Evolutionary conservation across 2,888 invertebrate genomes (phyloP).

Genomic region (Stomorhina lunata): DNA sequence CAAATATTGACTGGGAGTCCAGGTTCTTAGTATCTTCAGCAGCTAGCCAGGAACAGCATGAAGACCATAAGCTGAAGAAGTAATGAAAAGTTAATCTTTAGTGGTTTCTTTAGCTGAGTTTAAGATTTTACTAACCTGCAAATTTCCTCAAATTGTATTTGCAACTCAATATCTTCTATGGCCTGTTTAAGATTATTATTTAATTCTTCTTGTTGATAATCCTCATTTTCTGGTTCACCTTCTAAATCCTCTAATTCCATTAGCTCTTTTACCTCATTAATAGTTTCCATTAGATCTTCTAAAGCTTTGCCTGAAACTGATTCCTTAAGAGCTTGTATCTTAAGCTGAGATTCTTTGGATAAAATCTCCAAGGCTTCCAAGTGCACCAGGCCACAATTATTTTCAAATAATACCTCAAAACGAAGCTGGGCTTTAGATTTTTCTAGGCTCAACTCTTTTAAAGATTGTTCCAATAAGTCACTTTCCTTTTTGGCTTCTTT

Average conservation of each 20-base stretch:
- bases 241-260: slow-evolving; percentile 87
- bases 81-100: background rate
- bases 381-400: slow-evolving; percentile 92
- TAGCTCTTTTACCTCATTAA: slow-evolving; percentile 89
- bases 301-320: slow-evolving; percentile 83
- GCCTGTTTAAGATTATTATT: slow-evolving; percentile 82
- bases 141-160: slow-evolving; percentile 83
- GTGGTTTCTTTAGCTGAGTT: background rate
- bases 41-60: slow-evolving; percentile 79
- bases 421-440: slow-evolving; percentile 81
- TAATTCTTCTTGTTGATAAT: slow-evolving; percentile 81
- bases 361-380: slow-evolving; percentile 95
- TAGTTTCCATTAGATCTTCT: slow-evolving; percentile 86
- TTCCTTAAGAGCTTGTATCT: slow-evolving; percentile 85
- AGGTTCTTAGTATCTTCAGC: slow-evolving; percentile 69
- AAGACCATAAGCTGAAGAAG: slow-evolving; percentile 78
- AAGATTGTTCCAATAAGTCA: slow-evolving; percentile 79
- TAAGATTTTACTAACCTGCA: slow-evolving; percentile 80
- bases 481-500: slow-evolving; percentile 86
- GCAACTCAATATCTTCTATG: slow-evolving; percentile 84
- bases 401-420: slow-evolving; percentile 91
- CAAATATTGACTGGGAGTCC: slow-evolving; percentile 81
- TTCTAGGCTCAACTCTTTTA: slow-evolving; percentile 74
- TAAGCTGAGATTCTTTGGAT: slow-evolving; percentile 88
- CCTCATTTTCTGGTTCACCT: slow-evolving; percentile 80